phyloP scores from a whole-genome alignment of 2,888 invertebrate species.

The Dolichomitus sp. region DNA sequence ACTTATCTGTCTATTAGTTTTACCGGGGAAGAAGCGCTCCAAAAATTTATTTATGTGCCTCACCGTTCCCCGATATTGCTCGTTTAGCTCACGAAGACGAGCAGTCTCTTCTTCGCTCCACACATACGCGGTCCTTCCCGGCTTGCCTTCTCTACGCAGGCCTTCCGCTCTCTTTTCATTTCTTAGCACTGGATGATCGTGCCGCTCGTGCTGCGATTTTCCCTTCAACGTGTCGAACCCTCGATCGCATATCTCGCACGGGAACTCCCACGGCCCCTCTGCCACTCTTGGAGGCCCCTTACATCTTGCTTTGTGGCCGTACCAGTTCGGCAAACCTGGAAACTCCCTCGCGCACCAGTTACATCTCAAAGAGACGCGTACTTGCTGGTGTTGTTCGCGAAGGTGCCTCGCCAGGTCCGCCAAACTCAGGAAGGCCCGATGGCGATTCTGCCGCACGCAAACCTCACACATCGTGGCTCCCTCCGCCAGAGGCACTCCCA shows the following conservation, averaged over 20 bases:
- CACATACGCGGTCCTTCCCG: not conserved
- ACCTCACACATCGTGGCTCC: not conserved
- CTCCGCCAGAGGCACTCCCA: not conserved
- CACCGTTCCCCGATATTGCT: not conserved
- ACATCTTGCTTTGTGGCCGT: slow-evolving; percentile 45
- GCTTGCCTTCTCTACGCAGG: not conserved
- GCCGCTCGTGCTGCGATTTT: slow-evolving; percentile 54
- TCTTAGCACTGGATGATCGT: slow-evolving; percentile 16
- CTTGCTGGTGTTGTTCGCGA: not conserved
- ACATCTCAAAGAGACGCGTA: not conserved
- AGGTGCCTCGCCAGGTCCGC: not conserved
- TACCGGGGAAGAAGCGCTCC: slow-evolving; percentile 12
- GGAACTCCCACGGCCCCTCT: not conserved
- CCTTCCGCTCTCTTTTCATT: slow-evolving; percentile 39
- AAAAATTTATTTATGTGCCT: slow-evolving; percentile 5
- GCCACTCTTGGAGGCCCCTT: not conserved
- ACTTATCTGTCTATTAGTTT: slow-evolving; percentile 13
- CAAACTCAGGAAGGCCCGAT: not conserved
- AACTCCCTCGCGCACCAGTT: not conserved
- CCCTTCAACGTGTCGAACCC: slow-evolving; percentile 26
- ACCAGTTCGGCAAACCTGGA: not conserved
- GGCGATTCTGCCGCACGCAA: not conserved
- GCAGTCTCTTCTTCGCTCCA: slow-evolving; percentile 45
- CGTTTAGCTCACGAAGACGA: not conserved
- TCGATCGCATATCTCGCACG: not conserved